Percentiles rank a stretch among this genome's conserved stretches.
Conservation (phyloP, 2,888 invertebrate genomes). For the Torymus tubicola region DNA sequence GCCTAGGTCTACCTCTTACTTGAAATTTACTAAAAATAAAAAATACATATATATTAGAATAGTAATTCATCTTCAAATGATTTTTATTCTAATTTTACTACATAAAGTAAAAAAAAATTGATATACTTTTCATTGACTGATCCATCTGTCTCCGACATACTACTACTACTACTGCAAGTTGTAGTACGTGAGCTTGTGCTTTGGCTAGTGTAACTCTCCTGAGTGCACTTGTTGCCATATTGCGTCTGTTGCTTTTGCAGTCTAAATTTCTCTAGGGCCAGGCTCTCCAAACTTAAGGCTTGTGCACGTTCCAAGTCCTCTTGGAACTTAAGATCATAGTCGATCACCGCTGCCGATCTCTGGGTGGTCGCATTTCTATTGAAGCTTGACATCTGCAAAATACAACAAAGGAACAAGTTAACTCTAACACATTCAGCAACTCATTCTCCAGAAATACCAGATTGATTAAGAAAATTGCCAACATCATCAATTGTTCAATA, state of each 20-base stretch:
- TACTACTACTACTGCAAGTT: conserved; percentile 61
- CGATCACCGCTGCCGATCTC: conserved; percentile 74
- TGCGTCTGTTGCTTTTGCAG: conserved; percentile 80
- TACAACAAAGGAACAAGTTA: conserved; percentile 15
- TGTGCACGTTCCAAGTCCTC: conserved; percentile 92
- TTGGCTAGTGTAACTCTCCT: conserved; percentile 40
- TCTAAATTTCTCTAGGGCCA: conserved; percentile 89
- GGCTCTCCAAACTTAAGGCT: conserved; percentile 90
- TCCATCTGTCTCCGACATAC: conserved; percentile 66
- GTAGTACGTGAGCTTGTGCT: conserved; percentile 43
- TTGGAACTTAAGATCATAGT: conserved; percentile 89
- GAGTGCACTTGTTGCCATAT: conserved; percentile 59
- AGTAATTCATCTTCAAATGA: too few species aligned
- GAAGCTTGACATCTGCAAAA: conserved; percentile 72
- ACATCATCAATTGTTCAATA: background rate
- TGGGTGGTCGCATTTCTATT: conserved; percentile 69
- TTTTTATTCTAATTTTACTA: too few species aligned
- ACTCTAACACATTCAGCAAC: background rate
- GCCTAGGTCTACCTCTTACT: conserved; percentile 79
- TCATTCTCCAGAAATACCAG: too few species aligned
- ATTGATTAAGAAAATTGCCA: background rate
- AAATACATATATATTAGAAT: background rate
- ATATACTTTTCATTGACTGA: conserved; percentile 67
- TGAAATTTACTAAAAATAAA: conserved; percentile 71
- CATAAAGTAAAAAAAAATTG: background rate